Conservation (phyloP, 2,113 vertebrate species). For the Siniperca knerii region DNA sequence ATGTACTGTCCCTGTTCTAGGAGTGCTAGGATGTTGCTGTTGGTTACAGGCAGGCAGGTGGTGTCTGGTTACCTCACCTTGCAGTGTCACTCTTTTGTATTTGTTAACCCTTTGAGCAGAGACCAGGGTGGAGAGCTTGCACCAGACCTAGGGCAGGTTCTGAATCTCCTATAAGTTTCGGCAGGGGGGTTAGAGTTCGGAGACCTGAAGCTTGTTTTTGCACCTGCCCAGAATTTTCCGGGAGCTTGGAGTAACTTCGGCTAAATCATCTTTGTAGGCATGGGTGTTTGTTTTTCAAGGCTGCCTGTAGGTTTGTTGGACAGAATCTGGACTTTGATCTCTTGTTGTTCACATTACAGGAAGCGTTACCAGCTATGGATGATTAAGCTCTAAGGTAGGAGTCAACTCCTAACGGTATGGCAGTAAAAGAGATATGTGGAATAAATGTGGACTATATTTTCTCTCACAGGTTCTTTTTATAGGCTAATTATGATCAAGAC, state of each 20-base stretch:
- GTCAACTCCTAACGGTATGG: conserved; percentile 5
- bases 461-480: not conserved
- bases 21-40: conserved; percentile 70
- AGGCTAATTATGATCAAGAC: conserved; percentile 25
- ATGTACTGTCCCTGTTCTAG: conserved; percentile 48
- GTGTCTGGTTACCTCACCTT: conserved; percentile 84
- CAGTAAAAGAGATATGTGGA: conserved; percentile 13
- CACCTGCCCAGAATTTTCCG: conserved; percentile 60
- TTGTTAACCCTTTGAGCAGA: conserved; percentile 74
- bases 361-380: conserved; percentile 56
- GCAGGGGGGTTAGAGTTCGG: conserved; percentile 40
- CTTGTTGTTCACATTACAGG: conserved; percentile 52
- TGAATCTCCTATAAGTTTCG: conserved; percentile 61
- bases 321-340: conserved; percentile 75
- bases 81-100: conserved; percentile 69
- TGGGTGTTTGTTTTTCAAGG: conserved; percentile 57
- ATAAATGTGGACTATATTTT: conserved; percentile 2
- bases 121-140: conserved; percentile 56
- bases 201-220: conserved; percentile 64
- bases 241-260: conserved; percentile 33
- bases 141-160: conserved; percentile 41
- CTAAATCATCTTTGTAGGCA: conserved; percentile 26
- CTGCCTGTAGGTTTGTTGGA: conserved; percentile 38
- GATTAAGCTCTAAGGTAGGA: conserved; percentile 65
- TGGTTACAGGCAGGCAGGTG: conserved; percentile 78